Percentiles rank a stretch among this genome's conserved stretches.
These are phyloP conservation scores for Pygoscelis adeliae DNA, from an alignment of 2,113 vertebrate genomes.

Conservation along the genomic window DNA sequence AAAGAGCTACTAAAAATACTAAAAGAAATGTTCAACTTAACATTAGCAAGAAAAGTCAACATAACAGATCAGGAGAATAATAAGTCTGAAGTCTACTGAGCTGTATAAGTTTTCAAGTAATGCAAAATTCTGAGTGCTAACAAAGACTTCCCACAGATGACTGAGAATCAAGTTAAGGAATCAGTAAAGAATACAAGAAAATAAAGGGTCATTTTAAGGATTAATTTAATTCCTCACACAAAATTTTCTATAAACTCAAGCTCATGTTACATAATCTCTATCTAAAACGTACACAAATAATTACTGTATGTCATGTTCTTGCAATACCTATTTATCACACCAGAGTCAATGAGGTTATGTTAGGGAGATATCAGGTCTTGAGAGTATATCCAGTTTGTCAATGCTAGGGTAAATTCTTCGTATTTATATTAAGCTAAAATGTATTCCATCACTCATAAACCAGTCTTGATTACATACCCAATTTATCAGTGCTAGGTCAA, in stretches of 20 bases:
- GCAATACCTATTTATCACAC: background rate
- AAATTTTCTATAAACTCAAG: background rate
- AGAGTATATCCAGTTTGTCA: background rate
- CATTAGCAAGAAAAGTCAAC: background rate
- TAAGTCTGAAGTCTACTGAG: background rate
- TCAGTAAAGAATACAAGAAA: background rate
- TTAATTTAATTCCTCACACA: background rate
- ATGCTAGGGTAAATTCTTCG: background rate
- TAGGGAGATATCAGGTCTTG: background rate
- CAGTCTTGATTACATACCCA: background rate
- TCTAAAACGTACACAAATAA: background rate
- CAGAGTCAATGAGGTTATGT: background rate
- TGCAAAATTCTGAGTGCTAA: background rate
- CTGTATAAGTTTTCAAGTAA: background rate
- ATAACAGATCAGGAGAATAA: background rate
- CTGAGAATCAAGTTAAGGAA: background rate
- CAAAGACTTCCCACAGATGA: background rate
- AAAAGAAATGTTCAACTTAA: background rate
- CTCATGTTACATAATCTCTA: background rate
- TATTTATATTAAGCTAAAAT: background rate
- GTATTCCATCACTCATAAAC: background rate
- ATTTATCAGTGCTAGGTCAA: background rate
- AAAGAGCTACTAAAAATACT: background rate
- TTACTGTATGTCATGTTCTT: background rate
- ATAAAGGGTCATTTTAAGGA: background rate